phyloP scores from a whole-genome alignment of 2,888 invertebrate species.

The Troides helena region DNA sequence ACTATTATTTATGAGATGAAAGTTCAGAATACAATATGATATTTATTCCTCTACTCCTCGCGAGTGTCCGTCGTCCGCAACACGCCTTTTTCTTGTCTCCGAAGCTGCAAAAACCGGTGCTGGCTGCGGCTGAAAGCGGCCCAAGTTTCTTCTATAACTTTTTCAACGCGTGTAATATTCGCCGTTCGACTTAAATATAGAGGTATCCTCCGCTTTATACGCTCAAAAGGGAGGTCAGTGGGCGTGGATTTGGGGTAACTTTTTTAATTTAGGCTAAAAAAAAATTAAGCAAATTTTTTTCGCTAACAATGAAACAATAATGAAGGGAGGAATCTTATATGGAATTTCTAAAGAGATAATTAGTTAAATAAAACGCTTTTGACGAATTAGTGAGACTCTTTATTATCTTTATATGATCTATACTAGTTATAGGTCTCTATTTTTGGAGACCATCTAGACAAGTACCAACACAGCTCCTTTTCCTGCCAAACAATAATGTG shows the following conservation, averaged over 20 bases:
- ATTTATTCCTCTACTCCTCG: slow-evolving; percentile 5
- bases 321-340: not conserved
- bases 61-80: slow-evolving; percentile 11
- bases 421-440: too few relatives aligned
- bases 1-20: not conserved
- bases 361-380: slow-evolving; percentile 2
- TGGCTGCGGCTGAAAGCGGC: slow-evolving; percentile 30
- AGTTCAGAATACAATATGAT: not conserved
- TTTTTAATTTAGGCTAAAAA: slow-evolving; percentile 20
- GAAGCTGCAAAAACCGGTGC: slow-evolving; percentile 43
- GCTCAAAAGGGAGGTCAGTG: slow-evolving; percentile 3
- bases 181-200: slow-evolving; percentile 4
- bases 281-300: not conserved
- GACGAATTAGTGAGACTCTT: not conserved
- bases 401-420: too few relatives aligned
- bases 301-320: slow-evolving; percentile 9
- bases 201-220: slow-evolving; percentile 8
- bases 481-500: too few relatives aligned
- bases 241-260: slow-evolving; percentile 5
- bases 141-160: slow-evolving; percentile 27
- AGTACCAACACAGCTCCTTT: too few relatives aligned
- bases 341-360: slow-evolving; percentile 2
- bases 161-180: slow-evolving; percentile 26
- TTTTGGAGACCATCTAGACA: too few relatives aligned
- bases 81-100: slow-evolving; percentile 50